Evolutionary conservation across 2,113 vertebrate genomes (phyloP), one percentile per base, ranked within the genome.

Genomic region (Athene noctua): DNA sequence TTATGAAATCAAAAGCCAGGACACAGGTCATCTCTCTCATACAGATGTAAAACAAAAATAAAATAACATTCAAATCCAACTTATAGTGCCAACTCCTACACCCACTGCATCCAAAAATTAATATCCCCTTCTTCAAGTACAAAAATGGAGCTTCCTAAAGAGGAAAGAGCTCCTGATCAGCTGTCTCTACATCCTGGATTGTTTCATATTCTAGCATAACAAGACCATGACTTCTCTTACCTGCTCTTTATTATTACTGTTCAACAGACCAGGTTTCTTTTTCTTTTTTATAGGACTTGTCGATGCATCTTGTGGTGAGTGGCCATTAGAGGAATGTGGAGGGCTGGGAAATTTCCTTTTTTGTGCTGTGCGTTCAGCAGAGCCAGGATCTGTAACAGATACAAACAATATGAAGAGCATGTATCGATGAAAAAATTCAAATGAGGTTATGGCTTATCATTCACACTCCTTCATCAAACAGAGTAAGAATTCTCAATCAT

Each of bases 201-300:
- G 67, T 49, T 79, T 13, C n/a, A 17, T 30, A 71, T 29, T 63
- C 18, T 12, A 80, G 67, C 13, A 17, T 12, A 79, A 93, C 34
- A 44, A 22, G 83, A 38, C 40, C 55, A 83, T 30, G 51, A 93
- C 36, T 96, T 88, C 91, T 92, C 93, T 98, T 99, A 99, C 99
- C 99, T 99, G 99, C 93, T 99, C 99, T 98, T 99, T 99, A 98
- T 92, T 99, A 97, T 97, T 98, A 97, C 95, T 98, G 97, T 98
- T 98, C 93, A 99, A 94, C 73, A 99, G 98, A 90, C 99, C 99
- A 12, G 99, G 99, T 97, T 99, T 99, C 98, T 99, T 99, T 98
- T 99, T 99, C 98, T 99, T 99, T 98, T 99, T 99, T 93, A 99
- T 96, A 61, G 99, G 99, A 96, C 99, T 99, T 54, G 99, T 98